phyloP scores from a whole-genome alignment of 2,888 invertebrate species.

The Lasioglossum vierecki region DNA sequence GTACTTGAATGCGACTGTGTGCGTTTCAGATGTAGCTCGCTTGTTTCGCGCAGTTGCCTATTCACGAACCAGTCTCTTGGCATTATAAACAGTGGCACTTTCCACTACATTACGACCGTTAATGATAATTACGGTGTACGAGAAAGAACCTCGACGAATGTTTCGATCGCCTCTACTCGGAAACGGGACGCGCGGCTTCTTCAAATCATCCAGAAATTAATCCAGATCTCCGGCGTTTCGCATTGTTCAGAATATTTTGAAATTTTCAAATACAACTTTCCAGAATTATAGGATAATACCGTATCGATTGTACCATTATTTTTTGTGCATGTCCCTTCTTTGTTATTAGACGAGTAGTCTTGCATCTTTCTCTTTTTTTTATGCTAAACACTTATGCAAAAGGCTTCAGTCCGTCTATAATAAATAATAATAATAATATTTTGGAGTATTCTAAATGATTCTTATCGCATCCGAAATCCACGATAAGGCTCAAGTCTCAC shows the following conservation, averaged over 20 bases:
- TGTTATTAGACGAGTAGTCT: no score
- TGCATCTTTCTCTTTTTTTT: no score
- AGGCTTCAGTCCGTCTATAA: no score
- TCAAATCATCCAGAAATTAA: neutral
- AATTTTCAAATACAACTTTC: no score
- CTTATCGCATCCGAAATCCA: no score
- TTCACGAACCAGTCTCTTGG: slow-evolving; percentile 51
- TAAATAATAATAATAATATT: no score
- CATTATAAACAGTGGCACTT: neutral
- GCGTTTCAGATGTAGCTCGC: slow-evolving; percentile 12
- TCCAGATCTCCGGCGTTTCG: neutral
- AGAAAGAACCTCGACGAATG: neutral
- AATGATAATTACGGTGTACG: slow-evolving; percentile 73
- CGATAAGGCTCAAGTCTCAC: no score
- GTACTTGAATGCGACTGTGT: slow-evolving; percentile 12
- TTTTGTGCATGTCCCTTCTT: no score
- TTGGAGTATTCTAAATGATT: no score
- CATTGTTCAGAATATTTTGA: neutral
- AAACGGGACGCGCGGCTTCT: slow-evolving; percentile 2
- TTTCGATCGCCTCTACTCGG: slow-evolving; percentile 34
- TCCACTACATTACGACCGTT: slow-evolving; percentile 56
- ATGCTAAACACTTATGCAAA: no score
- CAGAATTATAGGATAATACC: no score
- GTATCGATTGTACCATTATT: no score
- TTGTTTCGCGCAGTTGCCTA: neutral